Evolutionary conservation across 2,888 invertebrate species (phyloP).

Genomic region (Tetrapedia diversipes): DNA sequence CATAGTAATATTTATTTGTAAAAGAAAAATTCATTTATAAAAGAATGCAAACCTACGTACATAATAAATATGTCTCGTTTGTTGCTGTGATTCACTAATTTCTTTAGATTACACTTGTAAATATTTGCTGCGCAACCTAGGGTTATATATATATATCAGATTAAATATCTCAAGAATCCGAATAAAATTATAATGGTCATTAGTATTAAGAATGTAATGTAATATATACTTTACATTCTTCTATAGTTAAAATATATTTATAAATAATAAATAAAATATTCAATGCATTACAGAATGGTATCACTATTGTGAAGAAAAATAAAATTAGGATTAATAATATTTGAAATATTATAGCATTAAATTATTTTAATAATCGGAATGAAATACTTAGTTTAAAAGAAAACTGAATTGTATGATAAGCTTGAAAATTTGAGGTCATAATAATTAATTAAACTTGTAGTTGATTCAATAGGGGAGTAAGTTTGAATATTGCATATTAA

Average conservation of each 20-base stretch:
- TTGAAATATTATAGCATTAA: conserved; percentile 23
- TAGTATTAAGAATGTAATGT: conserved; percentile 33
- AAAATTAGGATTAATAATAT: conserved; percentile 2
- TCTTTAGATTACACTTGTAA: conserved; percentile 58
- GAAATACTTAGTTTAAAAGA: conserved; percentile 13
- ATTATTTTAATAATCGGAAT: conserved; percentile 43
- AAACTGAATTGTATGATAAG: neutral
- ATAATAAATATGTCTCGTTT: conserved; percentile 37
- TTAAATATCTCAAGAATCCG: conserved; percentile 3
- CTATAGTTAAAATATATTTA: conserved; percentile 33
- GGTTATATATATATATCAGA: conserved; percentile 14
- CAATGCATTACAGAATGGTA: conserved; percentile 27
- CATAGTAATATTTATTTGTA: conserved; percentile 8
- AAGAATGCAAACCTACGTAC: conserved; percentile 20
- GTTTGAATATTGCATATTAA: conserved; percentile 20
- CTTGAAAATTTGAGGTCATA: conserved; percentile 10
- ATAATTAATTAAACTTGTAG: neutral
- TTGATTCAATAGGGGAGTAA: conserved; percentile 14
- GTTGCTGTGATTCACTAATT: conserved; percentile 59
- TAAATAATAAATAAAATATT: conserved; percentile 30
- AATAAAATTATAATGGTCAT: conserved; percentile 16
- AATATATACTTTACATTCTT: conserved; percentile 36
- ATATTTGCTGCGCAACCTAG: conserved; percentile 50
- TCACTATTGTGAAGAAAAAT: conserved; percentile 20
- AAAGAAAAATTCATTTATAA: conserved; percentile 4